Percentiles rank a stretch among this genome's conserved stretches.
Conservation (phyloP, 2,888 invertebrate species). For the Copidosoma aretas region DNA sequence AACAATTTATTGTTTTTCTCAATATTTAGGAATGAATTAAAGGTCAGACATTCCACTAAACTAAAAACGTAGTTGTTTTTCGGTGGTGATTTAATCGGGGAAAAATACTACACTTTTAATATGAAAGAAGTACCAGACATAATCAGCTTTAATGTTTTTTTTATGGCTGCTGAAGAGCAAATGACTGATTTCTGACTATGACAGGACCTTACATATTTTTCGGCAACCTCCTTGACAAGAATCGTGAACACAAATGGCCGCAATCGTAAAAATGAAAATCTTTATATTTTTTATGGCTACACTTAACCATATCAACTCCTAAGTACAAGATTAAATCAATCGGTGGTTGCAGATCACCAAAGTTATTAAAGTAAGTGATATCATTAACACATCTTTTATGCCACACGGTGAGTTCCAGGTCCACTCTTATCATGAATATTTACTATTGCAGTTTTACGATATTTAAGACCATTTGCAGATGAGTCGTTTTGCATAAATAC, state of each 20-base stretch:
- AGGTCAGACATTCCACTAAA: no score
- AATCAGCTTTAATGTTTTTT: no score
- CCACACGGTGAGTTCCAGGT: constrained; percentile 44
- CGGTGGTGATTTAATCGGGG: no score
- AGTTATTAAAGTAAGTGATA: constrained; percentile 18
- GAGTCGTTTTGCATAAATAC: no score
- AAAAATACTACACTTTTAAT: no score
- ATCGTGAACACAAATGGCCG: constrained; percentile 35
- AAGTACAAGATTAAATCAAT: constrained; percentile 44
- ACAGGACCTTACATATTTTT: background rate
- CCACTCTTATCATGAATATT: background rate
- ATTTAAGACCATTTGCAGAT: background rate
- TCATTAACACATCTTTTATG: constrained; percentile 36
- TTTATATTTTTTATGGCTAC: constrained; percentile 39
- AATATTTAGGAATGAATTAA: no score
- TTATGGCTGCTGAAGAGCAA: no score
- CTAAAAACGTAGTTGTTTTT: no score
- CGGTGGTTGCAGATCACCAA: constrained; percentile 44
- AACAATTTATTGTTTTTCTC: no score
- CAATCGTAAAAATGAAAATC: constrained; percentile 37
- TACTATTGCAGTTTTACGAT: background rate
- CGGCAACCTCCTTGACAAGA: background rate
- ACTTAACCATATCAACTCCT: constrained; percentile 37
- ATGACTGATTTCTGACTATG: no score
- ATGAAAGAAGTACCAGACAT: background rate